Evolutionary conservation across 2,113 vertebrate species (phyloP).

Genomic region (Motacilla alba): DNA sequence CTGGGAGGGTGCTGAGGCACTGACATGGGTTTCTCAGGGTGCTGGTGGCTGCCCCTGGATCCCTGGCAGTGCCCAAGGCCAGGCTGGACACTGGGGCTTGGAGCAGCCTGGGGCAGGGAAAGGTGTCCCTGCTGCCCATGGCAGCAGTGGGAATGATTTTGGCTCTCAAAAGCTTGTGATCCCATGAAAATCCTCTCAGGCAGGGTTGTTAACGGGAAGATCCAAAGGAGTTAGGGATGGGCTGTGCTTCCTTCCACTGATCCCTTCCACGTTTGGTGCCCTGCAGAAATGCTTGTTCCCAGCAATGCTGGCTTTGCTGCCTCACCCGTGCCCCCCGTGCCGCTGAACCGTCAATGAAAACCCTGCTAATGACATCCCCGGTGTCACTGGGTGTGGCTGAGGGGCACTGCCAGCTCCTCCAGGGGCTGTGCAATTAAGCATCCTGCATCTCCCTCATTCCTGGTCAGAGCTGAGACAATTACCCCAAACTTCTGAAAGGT

Average conservation of each 20-base stretch:
- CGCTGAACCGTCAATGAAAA: accelerated
- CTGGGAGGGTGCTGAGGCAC: background rate
- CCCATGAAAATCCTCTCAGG: accelerated
- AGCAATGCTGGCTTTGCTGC: background rate
- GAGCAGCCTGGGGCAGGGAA: background rate
- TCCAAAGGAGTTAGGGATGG: accelerated
- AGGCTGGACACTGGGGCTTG: background rate
- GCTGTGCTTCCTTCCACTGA: background rate
- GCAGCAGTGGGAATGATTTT: background rate
- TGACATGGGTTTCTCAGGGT: background rate
- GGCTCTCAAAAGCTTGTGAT: background rate
- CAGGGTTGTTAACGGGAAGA: no score
- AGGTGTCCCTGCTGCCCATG: background rate
- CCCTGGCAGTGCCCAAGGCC: background rate
- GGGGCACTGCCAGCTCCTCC: background rate
- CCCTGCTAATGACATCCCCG: background rate
- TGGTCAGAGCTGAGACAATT: background rate
- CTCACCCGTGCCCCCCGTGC: accelerated
- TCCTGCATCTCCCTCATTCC: background rate
- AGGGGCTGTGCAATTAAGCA: background rate
- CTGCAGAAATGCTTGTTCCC: background rate
- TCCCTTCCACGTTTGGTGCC: no score
- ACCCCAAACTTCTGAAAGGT: background rate
- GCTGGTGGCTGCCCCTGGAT: background rate
- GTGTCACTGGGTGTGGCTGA: background rate